Evolutionary conservation across 2,113 vertebrate genomes (phyloP).

Genomic region (Junco hyemalis): DNA sequence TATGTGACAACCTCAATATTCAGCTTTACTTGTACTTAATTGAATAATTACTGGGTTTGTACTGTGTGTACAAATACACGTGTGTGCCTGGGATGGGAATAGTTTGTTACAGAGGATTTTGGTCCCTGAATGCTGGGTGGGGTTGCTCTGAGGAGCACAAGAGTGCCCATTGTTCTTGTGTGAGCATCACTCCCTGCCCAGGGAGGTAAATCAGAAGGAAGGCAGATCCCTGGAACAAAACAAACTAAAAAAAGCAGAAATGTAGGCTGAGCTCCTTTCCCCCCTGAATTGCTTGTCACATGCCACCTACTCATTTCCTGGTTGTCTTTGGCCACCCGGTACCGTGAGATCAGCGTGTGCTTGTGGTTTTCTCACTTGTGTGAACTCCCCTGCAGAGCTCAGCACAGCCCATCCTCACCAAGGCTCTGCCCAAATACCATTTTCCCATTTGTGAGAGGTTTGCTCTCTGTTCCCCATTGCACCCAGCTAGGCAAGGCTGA

Average conservation of each 20-base stretch:
- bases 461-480: not conserved
- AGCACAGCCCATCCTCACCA: not conserved
- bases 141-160: not conserved
- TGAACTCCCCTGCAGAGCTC: not conserved
- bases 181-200: not conserved
- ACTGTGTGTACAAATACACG: too few species aligned
- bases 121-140: not conserved
- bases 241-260: not conserved
- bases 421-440: not conserved
- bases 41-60: not conserved
- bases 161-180: not conserved
- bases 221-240: not conserved
- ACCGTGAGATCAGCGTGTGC: not conserved
- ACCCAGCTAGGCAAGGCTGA: not conserved
- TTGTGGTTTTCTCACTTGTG: not conserved
- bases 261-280: not conserved
- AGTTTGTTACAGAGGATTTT: not conserved
- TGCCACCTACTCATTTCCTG: slow-evolving; percentile 17
- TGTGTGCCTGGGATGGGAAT: not conserved
- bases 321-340: not conserved
- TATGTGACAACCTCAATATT: not conserved
- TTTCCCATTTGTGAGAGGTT: not conserved
- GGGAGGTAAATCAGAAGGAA: not conserved
- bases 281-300: not conserved
- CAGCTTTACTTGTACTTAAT: not conserved